Evolutionary conservation across 2,113 vertebrate genomes (phyloP), one percentile per base, ranked within the genome.

Genomic region (Catharus bicknelli): DNA sequence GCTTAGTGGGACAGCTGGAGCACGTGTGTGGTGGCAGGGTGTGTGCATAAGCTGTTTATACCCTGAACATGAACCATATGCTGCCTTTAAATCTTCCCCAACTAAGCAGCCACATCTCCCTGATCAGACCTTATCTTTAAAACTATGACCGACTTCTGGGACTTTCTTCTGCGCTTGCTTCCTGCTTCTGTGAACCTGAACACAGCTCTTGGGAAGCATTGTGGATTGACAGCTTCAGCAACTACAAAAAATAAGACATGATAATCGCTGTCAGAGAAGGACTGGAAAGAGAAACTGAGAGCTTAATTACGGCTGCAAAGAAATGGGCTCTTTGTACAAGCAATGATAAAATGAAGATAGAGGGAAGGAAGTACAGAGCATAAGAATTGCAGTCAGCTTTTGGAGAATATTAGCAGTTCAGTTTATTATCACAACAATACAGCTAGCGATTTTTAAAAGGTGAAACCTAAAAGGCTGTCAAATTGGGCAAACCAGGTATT

Each of bases 11-110:
- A 86, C 58, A 85, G 53, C 82, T 90, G 88, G 66, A 87, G 19
- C 14, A 4, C 3, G 2, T 42, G 72, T 58, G 53, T 63, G 34
- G 38, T 74, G 70, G 53, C 10, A 62, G 16, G 29, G 29, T 18
- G 21, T 12, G 29, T 64, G 16, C 54, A 58, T 55, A 83, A 92
- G 80, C 47, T 88, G 63, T 77, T 73, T 67, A 34, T 57, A 86
- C 42, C 42, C 83, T 53, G 45, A 90, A 80, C 67, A 42, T 67
- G 51, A 92, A 86, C 59, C 68, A 90, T 70, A 85, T 74, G 86
- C 36, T 93, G 77, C 63, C 51, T 86, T 90, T 88, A 88, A 90
- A 81, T 81, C 73, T 77, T 83, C 76, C 54, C 68, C 70, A 90
- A 67, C 53, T 40, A 73, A 92, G 73, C 80, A 89, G 68, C 64